Percentiles rank a stretch among this genome's conserved stretches.
Evolutionary conservation across 2,113 vertebrate species (phyloP).

Genomic region (Leptosomus discolor): DNA sequence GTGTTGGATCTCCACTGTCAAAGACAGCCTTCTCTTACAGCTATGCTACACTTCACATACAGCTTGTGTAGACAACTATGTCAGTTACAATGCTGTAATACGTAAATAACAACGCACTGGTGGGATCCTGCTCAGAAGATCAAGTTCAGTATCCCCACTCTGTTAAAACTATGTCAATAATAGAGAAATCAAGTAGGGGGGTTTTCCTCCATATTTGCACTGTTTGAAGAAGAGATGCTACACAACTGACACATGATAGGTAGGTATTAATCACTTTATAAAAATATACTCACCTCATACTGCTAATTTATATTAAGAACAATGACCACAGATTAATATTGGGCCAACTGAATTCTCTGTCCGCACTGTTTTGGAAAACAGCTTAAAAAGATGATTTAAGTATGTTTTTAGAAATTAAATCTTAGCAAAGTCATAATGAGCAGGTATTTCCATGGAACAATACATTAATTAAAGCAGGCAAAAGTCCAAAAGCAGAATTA

Average conservation of each 20-base stretch:
- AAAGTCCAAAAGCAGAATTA: neutral
- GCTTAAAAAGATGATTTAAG: neutral
- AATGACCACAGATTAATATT: neutral
- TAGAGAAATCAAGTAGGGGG: neutral
- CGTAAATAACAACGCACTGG: neutral
- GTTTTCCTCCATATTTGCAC: accelerated
- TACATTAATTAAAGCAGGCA: neutral
- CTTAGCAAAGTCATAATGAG: neutral
- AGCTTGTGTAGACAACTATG: neutral
- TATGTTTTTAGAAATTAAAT: neutral
- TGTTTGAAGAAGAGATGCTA: neutral
- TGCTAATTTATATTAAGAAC: neutral
- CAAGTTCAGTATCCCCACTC: neutral
- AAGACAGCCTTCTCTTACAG: neutral
- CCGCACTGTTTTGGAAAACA: neutral
- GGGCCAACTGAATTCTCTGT: neutral
- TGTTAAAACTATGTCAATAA: neutral
- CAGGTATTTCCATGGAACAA: neutral
- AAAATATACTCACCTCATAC: neutral
- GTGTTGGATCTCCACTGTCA: neutral
- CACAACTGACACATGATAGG: neutral
- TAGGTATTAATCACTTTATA: neutral
- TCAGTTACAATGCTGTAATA: neutral
- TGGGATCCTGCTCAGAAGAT: neutral
- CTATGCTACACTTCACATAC: neutral